Percentiles rank a stretch among this genome's conserved stretches.
Conservation (phyloP, 2,888 invertebrate species). For the Zygogramma bicolorata region DNA sequence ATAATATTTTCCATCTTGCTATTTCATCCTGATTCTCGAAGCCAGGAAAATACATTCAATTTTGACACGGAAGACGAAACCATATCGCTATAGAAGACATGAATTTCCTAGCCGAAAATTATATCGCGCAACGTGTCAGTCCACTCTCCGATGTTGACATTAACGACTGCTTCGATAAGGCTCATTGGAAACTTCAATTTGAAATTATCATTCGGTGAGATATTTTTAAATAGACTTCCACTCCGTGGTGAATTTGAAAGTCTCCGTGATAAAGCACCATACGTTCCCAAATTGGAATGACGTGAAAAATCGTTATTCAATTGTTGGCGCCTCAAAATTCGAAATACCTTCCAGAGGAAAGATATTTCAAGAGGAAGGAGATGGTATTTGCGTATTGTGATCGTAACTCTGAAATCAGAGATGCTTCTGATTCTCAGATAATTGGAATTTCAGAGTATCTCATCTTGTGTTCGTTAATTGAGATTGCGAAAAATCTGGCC, state of each 20-base stretch:
- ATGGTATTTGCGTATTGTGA: constrained; percentile 33
- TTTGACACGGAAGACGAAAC: no score
- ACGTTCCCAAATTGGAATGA: constrained; percentile 39
- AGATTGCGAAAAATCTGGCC: not conserved
- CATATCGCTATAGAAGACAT: not conserved
- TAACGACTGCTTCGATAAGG: constrained; percentile 19
- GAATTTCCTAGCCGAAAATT: not conserved
- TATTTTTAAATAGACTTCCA: constrained; percentile 53
- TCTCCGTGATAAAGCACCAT: constrained; percentile 54
- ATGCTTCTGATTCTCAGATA: not conserved
- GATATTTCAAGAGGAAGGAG: constrained; percentile 33
- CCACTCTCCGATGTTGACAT: not conserved
- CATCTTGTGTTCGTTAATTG: not conserved
- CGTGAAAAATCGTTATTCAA: constrained; percentile 55
- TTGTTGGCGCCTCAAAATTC: constrained; percentile 45
- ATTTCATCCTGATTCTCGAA: no score
- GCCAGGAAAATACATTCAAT: no score
- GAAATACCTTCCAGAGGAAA: constrained; percentile 42
- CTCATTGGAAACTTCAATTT: constrained; percentile 40
- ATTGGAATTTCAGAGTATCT: not conserved
- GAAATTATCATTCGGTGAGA: constrained; percentile 47
- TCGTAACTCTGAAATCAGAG: constrained; percentile 38
- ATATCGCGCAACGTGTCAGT: not conserved
- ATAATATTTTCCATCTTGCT: no score
- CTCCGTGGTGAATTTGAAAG: constrained; percentile 41